Percentiles rank a stretch among this genome's conserved stretches.
phyloP scores from a whole-genome alignment of 2,113 vertebrate genomes.

The Cygnus atratus region DNA sequence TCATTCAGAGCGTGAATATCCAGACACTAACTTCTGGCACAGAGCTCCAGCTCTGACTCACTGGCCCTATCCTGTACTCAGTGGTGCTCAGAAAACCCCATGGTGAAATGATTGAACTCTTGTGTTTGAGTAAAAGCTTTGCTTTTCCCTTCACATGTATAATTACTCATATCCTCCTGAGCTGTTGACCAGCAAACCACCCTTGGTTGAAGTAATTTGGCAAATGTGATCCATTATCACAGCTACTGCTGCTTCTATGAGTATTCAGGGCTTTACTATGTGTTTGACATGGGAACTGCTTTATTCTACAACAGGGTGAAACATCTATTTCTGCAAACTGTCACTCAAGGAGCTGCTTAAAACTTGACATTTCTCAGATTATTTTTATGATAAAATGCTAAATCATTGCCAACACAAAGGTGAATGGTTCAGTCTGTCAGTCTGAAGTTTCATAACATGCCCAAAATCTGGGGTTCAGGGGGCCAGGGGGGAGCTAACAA shows the following conservation, averaged over 20 bases:
- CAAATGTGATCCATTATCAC: not conserved
- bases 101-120: not conserved
- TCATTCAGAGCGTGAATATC: not conserved
- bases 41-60: not conserved
- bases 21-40: not conserved
- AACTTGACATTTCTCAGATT: slow-evolving; percentile 37
- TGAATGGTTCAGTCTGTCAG: slow-evolving; percentile 50
- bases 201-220: not conserved
- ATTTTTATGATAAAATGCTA: slow-evolving; percentile 53
- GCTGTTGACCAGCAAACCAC: not conserved
- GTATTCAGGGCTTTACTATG: not conserved
- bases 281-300: not conserved
- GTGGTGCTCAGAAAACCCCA: not conserved
- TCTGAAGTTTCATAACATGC: not conserved
- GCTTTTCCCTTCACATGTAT: slow-evolving; percentile 2
- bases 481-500: not conserved
- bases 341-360: slow-evolving; percentile 28
- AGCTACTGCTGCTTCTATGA: not conserved
- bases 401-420: slow-evolving; percentile 40
- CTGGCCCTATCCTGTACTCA: not conserved
- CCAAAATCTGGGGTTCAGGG: not conserved
- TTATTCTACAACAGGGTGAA: not conserved
- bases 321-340: slow-evolving; percentile 29
- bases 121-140: not conserved
- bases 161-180: slow-evolving; percentile 1